phyloP scores from a whole-genome alignment of 2,797 vertebrate genomes.

The Danionella dracula region DNA sequence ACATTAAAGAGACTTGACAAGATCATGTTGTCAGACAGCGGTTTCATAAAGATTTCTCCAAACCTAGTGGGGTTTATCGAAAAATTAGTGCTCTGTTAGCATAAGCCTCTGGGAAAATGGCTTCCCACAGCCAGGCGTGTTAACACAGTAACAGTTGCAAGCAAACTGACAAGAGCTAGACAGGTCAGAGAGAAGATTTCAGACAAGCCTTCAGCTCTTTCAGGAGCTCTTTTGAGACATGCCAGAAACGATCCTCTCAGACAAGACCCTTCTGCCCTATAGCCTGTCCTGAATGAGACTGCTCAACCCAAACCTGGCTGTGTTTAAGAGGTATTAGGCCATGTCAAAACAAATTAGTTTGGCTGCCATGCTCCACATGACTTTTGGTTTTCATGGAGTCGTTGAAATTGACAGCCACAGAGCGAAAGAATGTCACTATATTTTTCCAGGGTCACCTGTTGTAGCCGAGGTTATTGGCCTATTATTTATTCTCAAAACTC shows the following conservation, averaged over 20 bases:
- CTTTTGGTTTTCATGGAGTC: constrained; percentile 56
- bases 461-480: too few species aligned
- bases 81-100: neutral
- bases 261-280: constrained; percentile 47
- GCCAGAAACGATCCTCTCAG: constrained; percentile 50
- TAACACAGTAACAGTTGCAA: neutral
- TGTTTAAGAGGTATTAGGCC: constrained; percentile 62
- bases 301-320: constrained; percentile 43
- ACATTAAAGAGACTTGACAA: neutral
- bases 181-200: constrained; percentile 44
- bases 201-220: constrained; percentile 47
- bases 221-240: constrained; percentile 46
- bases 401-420: constrained; percentile 64
- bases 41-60: neutral
- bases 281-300: constrained; percentile 41
- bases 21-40: constrained; percentile 6
- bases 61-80: neutral
- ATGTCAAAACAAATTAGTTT: constrained; percentile 69
- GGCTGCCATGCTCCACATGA: constrained; percentile 53
- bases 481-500: too few species aligned
- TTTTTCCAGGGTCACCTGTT: neutral
- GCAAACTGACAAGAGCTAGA: constrained; percentile 36
- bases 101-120: neutral
- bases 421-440: constrained; percentile 26
- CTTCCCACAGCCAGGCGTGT: neutral